Conservation (phyloP, 1,140 invertebrate genomes). For the Latrodectus geometricus region DNA sequence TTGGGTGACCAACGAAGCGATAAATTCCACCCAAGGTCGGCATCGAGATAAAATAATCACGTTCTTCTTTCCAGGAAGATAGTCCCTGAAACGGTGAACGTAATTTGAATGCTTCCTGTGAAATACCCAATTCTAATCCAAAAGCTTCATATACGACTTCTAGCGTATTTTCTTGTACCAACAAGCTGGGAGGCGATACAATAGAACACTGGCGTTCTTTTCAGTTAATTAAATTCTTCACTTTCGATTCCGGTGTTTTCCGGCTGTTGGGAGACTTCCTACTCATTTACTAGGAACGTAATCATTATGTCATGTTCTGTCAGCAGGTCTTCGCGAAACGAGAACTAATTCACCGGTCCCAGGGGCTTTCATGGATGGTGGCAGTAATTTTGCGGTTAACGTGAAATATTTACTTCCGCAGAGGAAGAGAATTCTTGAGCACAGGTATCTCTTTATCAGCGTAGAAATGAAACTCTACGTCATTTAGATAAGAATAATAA, state of each 20-base stretch:
- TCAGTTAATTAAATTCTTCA: slow-evolving; percentile 19
- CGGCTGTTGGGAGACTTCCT: neutral
- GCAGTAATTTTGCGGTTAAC: slow-evolving; percentile 5
- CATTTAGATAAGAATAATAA: neutral
- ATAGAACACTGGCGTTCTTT: neutral
- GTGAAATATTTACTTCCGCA: slow-evolving; percentile 1
- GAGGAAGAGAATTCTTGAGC: neutral
- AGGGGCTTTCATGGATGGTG: neutral
- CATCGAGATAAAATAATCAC: neutral
- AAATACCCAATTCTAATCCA: neutral
- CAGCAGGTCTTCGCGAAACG: neutral
- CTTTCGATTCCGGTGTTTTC: neutral
- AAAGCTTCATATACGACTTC: neutral
- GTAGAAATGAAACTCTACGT: neutral
- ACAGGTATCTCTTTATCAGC: neutral
- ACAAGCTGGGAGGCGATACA: neutral
- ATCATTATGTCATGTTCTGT: slow-evolving; percentile 4
- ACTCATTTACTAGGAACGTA: neutral
- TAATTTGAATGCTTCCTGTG: neutral
- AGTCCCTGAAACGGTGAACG: neutral
- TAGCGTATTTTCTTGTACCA: neutral
- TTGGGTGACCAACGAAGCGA: slow-evolving; percentile 27
- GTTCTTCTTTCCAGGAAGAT: neutral
- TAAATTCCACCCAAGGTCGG: slow-evolving; percentile 38
- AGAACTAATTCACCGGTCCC: neutral